phyloP scores from a whole-genome alignment of 2,113 vertebrate species.

The Lasiurus cinereus region DNA sequence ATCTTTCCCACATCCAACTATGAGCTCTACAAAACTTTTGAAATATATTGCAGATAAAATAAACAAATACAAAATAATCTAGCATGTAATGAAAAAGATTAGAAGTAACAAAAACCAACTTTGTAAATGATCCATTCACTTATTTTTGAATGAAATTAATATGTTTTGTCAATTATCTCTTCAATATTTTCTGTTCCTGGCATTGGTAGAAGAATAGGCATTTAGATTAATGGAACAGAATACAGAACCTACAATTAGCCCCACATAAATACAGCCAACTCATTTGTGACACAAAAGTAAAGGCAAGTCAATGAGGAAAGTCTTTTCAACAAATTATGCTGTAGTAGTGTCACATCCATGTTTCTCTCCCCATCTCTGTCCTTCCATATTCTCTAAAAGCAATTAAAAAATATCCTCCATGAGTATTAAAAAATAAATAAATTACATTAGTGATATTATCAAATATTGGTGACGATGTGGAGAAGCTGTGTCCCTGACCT shows the following conservation, averaged over 20 bases:
- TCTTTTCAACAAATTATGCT: not conserved
- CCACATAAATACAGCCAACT: not conserved
- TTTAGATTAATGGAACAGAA: not conserved
- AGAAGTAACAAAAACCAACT: not conserved
- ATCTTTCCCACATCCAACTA: not conserved
- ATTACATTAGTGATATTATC: not conserved
- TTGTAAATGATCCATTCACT: not conserved
- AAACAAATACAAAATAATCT: not conserved
- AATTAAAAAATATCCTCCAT: too few relatives aligned
- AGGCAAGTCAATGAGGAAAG: not conserved
- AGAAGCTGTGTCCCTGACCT: not conserved
- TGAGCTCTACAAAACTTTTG: not conserved
- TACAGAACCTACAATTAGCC: not conserved
- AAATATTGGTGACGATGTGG: fast-evolving
- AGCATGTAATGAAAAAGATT: not conserved
- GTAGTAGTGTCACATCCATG: not conserved
- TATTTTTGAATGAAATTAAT: not conserved
- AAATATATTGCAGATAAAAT: not conserved
- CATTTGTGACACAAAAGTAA: not conserved
- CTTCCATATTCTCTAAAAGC: too few relatives aligned
- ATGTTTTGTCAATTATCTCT: not conserved
- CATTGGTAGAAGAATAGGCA: not conserved
- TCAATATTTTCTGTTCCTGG: not conserved
- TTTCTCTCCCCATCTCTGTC: too few relatives aligned
- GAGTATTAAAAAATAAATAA: not conserved